Percentiles rank a stretch among this genome's conserved stretches.
phyloP scores from a whole-genome alignment of 2,113 vertebrate species.

The Etheostoma cragini region DNA sequence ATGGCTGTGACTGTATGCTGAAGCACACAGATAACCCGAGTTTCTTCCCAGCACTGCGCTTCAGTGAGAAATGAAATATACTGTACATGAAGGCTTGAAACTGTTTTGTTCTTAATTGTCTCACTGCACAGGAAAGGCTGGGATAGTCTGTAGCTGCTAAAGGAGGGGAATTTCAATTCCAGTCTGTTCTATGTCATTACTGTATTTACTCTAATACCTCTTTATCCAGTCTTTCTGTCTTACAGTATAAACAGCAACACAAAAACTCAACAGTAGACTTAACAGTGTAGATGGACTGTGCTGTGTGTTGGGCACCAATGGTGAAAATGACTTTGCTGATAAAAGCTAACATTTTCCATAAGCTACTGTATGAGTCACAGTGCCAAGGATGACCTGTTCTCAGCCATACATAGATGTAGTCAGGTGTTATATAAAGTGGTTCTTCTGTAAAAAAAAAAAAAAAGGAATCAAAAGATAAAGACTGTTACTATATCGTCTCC shows the following conservation, averaged over 20 bases:
- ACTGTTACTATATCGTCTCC: conserved; percentile 66
- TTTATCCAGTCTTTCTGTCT: conserved; percentile 78
- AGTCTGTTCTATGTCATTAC: conserved; percentile 72
- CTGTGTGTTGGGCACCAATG: conserved; percentile 49
- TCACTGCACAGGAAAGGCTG: conserved; percentile 68
- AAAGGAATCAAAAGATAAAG: conserved; percentile 51
- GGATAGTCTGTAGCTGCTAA: conserved; percentile 76
- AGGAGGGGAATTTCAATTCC: conserved; percentile 61
- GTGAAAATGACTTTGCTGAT: conserved; percentile 59
- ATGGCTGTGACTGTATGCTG: conserved; percentile 59
- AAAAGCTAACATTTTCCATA: conserved; percentile 80
- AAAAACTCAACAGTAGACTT: conserved; percentile 65
- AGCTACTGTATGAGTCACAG: conserved; percentile 68
- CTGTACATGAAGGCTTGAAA: conserved; percentile 78
- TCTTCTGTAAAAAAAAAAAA: conserved; percentile 17
- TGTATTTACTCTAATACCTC: conserved; percentile 80
- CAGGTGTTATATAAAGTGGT: conserved; percentile 37
- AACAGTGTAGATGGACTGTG: conserved; percentile 67
- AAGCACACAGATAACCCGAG: conserved; percentile 55
- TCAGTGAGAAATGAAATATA: conserved; percentile 46
- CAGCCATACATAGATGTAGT: conserved; percentile 48
- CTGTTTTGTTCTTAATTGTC: conserved; percentile 80
- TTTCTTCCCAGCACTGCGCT: conserved; percentile 63
- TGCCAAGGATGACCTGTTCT: conserved; percentile 72
- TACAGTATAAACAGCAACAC: conserved; percentile 67